These are phyloP conservation scores for Oryzias javanicus DNA, from an alignment of 2,113 vertebrate genomes.

Conservation along the genomic window DNA sequence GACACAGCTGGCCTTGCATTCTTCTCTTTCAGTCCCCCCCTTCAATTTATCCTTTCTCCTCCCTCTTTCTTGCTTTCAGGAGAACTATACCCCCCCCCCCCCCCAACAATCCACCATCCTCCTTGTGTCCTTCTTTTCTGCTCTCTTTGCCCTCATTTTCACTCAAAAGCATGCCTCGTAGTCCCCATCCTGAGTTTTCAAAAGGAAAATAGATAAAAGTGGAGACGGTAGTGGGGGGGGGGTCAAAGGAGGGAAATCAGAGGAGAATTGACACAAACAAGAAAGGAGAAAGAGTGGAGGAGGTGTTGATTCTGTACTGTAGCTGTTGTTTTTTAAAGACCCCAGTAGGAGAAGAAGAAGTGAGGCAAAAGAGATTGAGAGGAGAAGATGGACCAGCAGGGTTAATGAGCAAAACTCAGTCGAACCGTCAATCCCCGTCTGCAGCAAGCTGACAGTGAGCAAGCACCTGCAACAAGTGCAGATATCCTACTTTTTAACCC, in stretches of 20 bases:
- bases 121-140: conserved; percentile 39
- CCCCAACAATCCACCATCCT: conserved; percentile 1
- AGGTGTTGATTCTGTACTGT: conserved; percentile 49
- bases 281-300: conserved; percentile 35
- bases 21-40: conserved; percentile 66
- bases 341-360: conserved; percentile 54
- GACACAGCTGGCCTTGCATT: conserved; percentile 81
- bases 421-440: conserved; percentile 15
- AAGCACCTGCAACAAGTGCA: too few relatives aligned
- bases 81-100: conserved; percentile 10
- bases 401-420: conserved; percentile 10
- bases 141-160: conserved; percentile 62
- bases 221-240: conserved; percentile 51
- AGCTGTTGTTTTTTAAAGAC: conserved; percentile 50
- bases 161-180: conserved; percentile 74
- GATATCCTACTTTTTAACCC: background rate
- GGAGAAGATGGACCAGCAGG: conserved; percentile 3
- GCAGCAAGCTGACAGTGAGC: conserved; percentile 8
- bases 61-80: conserved; percentile 73
- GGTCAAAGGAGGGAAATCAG: conserved; percentile 74
- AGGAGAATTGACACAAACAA: conserved; percentile 67
- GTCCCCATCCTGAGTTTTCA: conserved; percentile 72
- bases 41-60: conserved; percentile 64
- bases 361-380: conserved; percentile 58
- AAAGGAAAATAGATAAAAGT: conserved; percentile 63